phyloP scores from a whole-genome alignment of 2,797 vertebrate species.

The Hirundo rustica region DNA sequence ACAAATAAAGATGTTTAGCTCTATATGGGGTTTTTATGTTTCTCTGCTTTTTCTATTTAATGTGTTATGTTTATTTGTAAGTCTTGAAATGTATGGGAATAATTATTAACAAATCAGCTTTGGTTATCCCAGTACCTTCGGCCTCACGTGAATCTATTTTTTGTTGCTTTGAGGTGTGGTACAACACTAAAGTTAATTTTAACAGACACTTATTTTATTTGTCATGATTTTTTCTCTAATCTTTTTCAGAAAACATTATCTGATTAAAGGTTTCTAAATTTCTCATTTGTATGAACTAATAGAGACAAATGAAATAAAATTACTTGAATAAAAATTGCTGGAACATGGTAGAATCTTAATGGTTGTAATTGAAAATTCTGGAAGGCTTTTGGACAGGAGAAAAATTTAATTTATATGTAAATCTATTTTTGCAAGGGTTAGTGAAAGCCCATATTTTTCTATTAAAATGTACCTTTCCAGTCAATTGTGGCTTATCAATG shows the following conservation, averaged over 20 bases:
- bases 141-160: not conserved
- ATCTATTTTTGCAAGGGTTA: not conserved
- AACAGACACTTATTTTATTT: not conserved
- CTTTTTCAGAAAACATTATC: not conserved
- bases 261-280: not conserved
- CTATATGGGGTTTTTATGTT: not conserved
- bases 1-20: not conserved
- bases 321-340: not conserved
- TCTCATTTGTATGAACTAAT: not conserved
- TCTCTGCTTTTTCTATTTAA: not conserved
- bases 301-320: conserved; percentile 6
- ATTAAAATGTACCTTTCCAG: not conserved
- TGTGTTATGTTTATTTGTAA: not conserved
- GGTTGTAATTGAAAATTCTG: conserved; percentile 7
- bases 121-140: not conserved
- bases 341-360: not conserved
- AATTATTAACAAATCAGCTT: not conserved
- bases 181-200: not conserved
- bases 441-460: not conserved
- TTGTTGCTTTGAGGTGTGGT: not conserved
- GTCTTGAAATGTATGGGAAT: not conserved
- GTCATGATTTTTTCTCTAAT: not conserved
- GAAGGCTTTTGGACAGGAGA: not conserved
- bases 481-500: not conserved
- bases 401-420: conserved; percentile 34